phyloP scores from a whole-genome alignment of 1,140 invertebrate genomes.

The Zaprionus vittiger region DNA sequence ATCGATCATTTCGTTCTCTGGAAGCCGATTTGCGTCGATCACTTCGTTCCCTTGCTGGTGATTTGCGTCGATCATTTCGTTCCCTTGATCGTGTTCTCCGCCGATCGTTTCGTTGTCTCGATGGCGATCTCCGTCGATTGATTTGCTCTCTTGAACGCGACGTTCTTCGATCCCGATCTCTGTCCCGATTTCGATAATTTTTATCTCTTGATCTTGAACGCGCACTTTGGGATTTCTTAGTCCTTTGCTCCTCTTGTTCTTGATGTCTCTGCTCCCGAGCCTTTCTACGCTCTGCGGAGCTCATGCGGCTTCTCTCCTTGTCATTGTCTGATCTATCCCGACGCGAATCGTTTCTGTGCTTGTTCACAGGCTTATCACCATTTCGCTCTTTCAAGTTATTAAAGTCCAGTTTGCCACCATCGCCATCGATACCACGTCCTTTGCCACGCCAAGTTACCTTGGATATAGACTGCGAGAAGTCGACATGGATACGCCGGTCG shows the following conservation, averaged over 20 bases:
- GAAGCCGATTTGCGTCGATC: slow-evolving; percentile 23
- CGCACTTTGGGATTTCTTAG: slow-evolving; percentile 17
- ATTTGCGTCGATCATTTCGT: slow-evolving; percentile 17
- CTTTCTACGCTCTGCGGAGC: slow-evolving; percentile 54
- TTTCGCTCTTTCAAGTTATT: slow-evolving; percentile 65
- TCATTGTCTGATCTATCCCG: slow-evolving; percentile 13
- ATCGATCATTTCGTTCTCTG: slow-evolving; percentile 9
- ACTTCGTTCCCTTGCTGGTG: slow-evolving; percentile 27
- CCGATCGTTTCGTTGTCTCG: slow-evolving; percentile 25
- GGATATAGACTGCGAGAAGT: slow-evolving; percentile 99
- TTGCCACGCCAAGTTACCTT: slow-evolving; percentile 96
- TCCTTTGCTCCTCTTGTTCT: slow-evolving; percentile 45
- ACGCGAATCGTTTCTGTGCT: neutral
- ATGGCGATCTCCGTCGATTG: slow-evolving; percentile 14
- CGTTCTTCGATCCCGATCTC: slow-evolving; percentile 9
- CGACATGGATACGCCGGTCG: slow-evolving; percentile 99
- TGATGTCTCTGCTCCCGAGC: slow-evolving; percentile 62
- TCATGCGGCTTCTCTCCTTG: slow-evolving; percentile 34
- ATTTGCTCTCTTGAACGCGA: slow-evolving; percentile 28
- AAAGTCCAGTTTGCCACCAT: slow-evolving; percentile 64
- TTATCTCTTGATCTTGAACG: slow-evolving; percentile 38
- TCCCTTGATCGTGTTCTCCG: slow-evolving; percentile 28
- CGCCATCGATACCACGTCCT: slow-evolving; percentile 87
- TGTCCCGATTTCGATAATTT: neutral
- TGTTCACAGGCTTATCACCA: slow-evolving; percentile 14